Evolutionary conservation across 1,140 invertebrate genomes (phyloP), one percentile per base, ranked within the genome.

Genomic region (Charaxes varanes): DNA sequence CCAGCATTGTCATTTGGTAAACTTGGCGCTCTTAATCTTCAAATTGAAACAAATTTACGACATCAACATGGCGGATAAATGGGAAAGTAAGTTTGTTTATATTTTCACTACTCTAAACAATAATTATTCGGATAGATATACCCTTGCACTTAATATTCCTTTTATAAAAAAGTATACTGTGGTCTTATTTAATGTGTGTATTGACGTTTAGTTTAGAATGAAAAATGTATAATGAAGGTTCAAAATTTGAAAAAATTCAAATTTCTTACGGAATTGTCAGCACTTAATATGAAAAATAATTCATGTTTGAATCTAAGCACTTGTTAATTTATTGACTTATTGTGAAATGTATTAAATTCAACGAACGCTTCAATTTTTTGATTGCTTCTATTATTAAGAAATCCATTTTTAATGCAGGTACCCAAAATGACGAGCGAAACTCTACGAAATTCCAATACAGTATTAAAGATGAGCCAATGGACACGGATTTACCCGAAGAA

Each of bases 31-130:
- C 58, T 74, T 67, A 44, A 45, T 71, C 65, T 76, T 79, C 62
- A 72, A 78, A 72, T 71, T 62, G 54, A 71, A 71, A 70, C 66
- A 68, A 74, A 73, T 73, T 65, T 68, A 72, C 68, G 65, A 86
- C 81, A 84, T 86, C 87, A 91, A 91, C 84, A 92, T 92, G 90
- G 90, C 90, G 86, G 89, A 91, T 86, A 84, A 86, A 86, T 87
- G 89, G 87, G 88, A 90, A 90, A 90, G 89, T 90, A 86, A 90
- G 88, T 90, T 74, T 70, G 61, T 77, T 82, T 80, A 69, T 49
- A 32, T 55, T 60, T 44, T 32, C 42, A 51, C 36, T 43, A 26
- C 38, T 46, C 47, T 28, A 51, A 37, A 35, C 8, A 7, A 13
- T 14, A 11, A 12, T 26, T 17, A 24, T 27, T 19, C 34, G 26